A percentile compares a stretch with the other conserved stretches of the same genome.
Conservation (phyloP, 2,888 invertebrate genomes). For the Pegoplata infirma region DNA sequence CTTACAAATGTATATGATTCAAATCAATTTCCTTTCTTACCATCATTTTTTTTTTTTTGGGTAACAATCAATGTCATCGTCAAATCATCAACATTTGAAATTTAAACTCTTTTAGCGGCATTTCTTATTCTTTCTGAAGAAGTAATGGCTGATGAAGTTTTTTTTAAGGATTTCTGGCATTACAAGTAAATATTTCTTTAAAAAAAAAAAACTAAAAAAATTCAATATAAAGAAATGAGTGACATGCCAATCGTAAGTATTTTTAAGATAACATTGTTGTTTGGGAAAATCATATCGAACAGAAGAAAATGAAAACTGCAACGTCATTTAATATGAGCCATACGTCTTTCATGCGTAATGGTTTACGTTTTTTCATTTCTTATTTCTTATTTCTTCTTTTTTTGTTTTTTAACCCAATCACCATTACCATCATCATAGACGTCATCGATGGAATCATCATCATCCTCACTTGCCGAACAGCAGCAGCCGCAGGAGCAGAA, state of each 20-base stretch:
- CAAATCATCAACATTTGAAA: constrained; percentile 60
- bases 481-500: constrained; percentile 12
- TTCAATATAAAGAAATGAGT: constrained; percentile 52
- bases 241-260: constrained; percentile 59
- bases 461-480: constrained; percentile 8
- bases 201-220: constrained; percentile 7
- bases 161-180: constrained; percentile 45
- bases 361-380: constrained; percentile 34
- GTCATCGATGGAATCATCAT: not conserved
- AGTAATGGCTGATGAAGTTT: constrained; percentile 41
- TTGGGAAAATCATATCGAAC: constrained; percentile 27
- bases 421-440: constrained; percentile 13
- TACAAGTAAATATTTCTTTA: constrained; percentile 49
- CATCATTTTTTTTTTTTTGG: constrained; percentile 4
- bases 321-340: constrained; percentile 53
- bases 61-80: constrained; percentile 61
- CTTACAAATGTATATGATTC: constrained; percentile 50
- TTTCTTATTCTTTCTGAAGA: constrained; percentile 5
- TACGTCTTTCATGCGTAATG: constrained; percentile 51
- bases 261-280: constrained; percentile 56
- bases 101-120: constrained; percentile 60
- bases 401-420: constrained; percentile 42
- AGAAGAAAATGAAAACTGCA: constrained; percentile 50
- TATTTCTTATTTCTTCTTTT: not conserved
- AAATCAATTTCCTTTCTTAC: constrained; percentile 55